Base-by-base conservation (phyloP, 2,888 invertebrate genomes). In the Thymelicus acteon region DNA sequence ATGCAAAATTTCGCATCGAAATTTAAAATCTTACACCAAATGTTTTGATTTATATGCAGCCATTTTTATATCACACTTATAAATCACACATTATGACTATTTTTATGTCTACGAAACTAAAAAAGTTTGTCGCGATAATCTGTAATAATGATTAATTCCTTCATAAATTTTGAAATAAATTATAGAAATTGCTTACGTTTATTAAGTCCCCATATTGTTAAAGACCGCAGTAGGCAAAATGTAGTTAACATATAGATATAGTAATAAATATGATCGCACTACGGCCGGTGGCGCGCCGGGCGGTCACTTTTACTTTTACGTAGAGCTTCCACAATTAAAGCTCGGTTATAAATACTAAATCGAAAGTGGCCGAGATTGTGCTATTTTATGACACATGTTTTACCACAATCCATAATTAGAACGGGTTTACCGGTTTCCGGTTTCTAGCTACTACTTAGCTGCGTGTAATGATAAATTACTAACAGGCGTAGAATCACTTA, bases 121-220 rank as follows among this genome's bases (percentile, higher is more conserved):
- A 72, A 72, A 72, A 60, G 49, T 7, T 31, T 37, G 40, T 52
- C 44, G 64, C 65, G 44, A 44, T 64, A 70, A 68, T 68, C 68
- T 73, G 63, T 68, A 71, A 62, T 73, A 60, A 71, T 70, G 70
- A 77, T 77, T 75, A 72, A 72, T 72, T 74, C 74, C 67, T 63
- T 73, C 72, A 73, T 57, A 57, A 57, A 57, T 57, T 57, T 57
- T 64, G 73, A 65, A 57, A 77, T 78, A 76, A 76, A 77, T 78
- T 74, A 73, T 67, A 72, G 40, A 72, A 73, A 75, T 73, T 75
- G 72, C 75, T 68, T 72, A 73, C 66, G 73, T 65, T 31, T 73
- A 74, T 71, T 73, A 73, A 71, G 70, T 74, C 71, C 61, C 64
- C 60, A 69, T 31, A 74, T 74, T 74, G 72, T 75, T 58, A 69